Conservation (phyloP, 2,113 vertebrate genomes). For the Scomber colias region DNA sequence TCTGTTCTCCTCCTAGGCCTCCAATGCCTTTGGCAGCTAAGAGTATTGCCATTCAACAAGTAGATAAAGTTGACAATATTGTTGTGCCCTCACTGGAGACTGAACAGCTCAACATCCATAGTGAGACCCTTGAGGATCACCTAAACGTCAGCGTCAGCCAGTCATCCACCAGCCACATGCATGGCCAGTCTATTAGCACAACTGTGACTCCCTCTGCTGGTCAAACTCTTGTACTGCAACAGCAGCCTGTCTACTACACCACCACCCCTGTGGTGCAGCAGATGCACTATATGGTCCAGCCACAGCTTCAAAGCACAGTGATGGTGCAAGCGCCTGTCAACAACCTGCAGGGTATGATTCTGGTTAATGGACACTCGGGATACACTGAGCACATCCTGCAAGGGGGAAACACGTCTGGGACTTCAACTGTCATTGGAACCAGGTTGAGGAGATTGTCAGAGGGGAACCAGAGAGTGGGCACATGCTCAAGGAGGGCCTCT, state of each 20-base stretch:
- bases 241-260: constrained; percentile 64
- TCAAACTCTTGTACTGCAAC: constrained; percentile 54
- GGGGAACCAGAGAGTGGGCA: neutral
- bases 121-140: neutral
- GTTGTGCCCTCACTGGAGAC: neutral
- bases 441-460: no score
- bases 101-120: neutral
- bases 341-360: constrained; percentile 55
- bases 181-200: neutral
- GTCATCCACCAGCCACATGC: neutral
- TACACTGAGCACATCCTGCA: neutral
- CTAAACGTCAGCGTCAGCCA: neutral
- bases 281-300: constrained; percentile 72
- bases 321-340: constrained; percentile 50
- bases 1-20: no score
- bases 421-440: neutral
- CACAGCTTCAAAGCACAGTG: constrained; percentile 63
- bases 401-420: neutral
- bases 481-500: neutral
- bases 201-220: constrained; percentile 3
- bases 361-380: constrained; percentile 37
- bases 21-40: no score
- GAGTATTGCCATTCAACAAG: neutral
- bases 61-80: neutral
- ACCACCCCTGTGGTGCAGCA: constrained; percentile 53